These are phyloP conservation scores for Engystomops pustulosus DNA, from an alignment of 2,113 vertebrate species.

Conservation along the genomic window DNA sequence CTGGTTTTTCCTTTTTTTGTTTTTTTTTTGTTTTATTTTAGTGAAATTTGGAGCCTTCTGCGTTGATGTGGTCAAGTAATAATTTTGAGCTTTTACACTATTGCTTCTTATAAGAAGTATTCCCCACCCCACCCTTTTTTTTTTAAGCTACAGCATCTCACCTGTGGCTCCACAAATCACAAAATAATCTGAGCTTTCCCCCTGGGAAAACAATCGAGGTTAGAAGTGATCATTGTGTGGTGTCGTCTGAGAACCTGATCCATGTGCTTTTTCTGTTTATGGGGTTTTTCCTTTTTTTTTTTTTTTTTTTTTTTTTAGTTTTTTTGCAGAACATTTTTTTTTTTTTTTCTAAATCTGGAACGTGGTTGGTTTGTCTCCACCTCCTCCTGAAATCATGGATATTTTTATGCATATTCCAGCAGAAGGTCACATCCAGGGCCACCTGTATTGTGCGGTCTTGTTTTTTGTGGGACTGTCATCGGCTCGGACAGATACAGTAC, in stretches of 20 bases:
- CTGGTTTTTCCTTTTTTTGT: background rate
- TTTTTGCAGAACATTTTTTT: too few species aligned
- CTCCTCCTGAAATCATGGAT: background rate
- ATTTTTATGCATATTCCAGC: background rate
- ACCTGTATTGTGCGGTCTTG: background rate
- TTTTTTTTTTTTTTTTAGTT: too few species aligned
- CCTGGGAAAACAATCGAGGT: background rate
- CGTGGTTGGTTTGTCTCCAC: background rate
- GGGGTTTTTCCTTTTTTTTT: too few species aligned
- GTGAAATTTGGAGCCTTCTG: constrained; percentile 5
- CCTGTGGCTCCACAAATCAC: background rate
- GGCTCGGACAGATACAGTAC: constrained; percentile 71
- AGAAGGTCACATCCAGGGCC: background rate
- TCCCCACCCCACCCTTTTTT: too few species aligned
- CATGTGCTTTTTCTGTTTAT: too few species aligned
- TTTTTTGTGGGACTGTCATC: constrained; percentile 60
- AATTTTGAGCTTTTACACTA: constrained; percentile 2
- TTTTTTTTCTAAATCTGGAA: too few species aligned
- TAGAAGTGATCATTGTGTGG: background rate
- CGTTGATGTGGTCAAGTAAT: constrained; percentile 52
- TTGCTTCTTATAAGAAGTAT: constrained; percentile 25
- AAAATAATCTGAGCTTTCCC: background rate
- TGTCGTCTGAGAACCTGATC: background rate
- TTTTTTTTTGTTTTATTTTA: constrained; percentile 55
- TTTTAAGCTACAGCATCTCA: constrained; percentile 56